Evolutionary conservation across 2,797 vertebrate genomes (phyloP).

Genomic region (Pelobates cultripes): DNA sequence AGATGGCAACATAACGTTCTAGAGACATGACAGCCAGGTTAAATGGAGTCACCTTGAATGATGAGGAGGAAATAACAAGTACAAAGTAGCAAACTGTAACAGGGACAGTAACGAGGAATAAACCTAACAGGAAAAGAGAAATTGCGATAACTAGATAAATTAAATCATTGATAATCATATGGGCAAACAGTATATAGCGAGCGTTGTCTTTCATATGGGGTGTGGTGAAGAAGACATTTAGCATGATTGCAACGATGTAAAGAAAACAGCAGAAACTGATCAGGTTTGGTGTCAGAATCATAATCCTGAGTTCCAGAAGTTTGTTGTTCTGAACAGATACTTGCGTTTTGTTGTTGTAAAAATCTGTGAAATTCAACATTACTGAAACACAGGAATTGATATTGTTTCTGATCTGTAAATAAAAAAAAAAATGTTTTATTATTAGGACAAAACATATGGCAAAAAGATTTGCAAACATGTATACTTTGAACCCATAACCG

Average conservation of each 20-base stretch:
- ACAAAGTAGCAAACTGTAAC: neutral
- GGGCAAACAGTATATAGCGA: slow-evolving; percentile 14
- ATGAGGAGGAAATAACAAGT: neutral
- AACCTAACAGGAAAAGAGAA: neutral
- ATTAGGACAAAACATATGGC: neutral
- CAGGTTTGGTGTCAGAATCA: neutral
- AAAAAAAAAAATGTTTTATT: slow-evolving; percentile 2
- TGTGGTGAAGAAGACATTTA: neutral
- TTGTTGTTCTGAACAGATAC: no score
- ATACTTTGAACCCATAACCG: slow-evolving; percentile 64
- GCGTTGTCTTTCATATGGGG: slow-evolving; percentile 7
- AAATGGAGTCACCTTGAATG: slow-evolving; percentile 13
- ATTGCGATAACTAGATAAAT: neutral
- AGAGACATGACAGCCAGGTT: neutral
- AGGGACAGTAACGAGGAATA: neutral
- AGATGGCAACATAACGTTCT: slow-evolving; percentile 11
- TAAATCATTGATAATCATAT: slow-evolving; percentile 14
- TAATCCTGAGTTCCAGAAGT: no score
- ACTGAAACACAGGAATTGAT: no score
- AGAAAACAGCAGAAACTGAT: neutral
- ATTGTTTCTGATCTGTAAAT: neutral
- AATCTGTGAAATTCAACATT: neutral
- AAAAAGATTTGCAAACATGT: neutral
- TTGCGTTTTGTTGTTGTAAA: neutral
- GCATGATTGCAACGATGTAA: neutral